These are phyloP conservation scores for Petrolisthes manimaculis DNA, from an alignment of 2,888 invertebrate species.

Conservation along the genomic window DNA sequence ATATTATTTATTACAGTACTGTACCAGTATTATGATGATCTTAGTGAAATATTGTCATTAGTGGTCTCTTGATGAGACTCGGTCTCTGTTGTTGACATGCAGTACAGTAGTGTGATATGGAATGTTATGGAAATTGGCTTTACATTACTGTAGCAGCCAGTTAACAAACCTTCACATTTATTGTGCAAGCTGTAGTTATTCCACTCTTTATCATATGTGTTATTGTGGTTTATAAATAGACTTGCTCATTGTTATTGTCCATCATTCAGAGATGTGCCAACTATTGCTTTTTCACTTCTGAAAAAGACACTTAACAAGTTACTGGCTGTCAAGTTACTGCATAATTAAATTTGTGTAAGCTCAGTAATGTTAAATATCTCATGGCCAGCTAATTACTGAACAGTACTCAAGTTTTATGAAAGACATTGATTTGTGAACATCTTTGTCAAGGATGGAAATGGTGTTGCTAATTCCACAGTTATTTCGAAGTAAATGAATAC, in stretches of 20 bases:
- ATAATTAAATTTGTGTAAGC: not conserved
- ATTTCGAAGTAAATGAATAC: too few relatives aligned
- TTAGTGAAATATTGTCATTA: not conserved
- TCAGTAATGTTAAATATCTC: not conserved
- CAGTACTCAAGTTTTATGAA: too few relatives aligned
- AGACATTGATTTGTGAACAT: too few relatives aligned
- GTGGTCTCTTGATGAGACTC: not conserved
- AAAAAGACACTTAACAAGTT: constrained; percentile 1
- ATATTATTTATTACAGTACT: not conserved
- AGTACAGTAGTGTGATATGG: not conserved
- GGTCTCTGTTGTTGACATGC: not conserved
- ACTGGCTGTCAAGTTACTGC: not conserved
- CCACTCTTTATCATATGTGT: not conserved
- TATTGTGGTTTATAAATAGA: not conserved
- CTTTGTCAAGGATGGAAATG: too few relatives aligned
- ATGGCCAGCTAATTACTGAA: not conserved
- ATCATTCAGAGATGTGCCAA: constrained; percentile 36
- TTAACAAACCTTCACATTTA: not conserved
- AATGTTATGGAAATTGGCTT: not conserved
- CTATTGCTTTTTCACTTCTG: constrained; percentile 9
- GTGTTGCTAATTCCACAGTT: too few relatives aligned
- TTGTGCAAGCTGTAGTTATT: not conserved
- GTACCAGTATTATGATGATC: not conserved
- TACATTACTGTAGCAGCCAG: too few relatives aligned
- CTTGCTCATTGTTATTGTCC: constrained; percentile 3